Evolutionary conservation across 2,797 vertebrate genomes (phyloP), one percentile per base, ranked within the genome.

Genomic region (Scolopax bukidnonensis): DNA sequence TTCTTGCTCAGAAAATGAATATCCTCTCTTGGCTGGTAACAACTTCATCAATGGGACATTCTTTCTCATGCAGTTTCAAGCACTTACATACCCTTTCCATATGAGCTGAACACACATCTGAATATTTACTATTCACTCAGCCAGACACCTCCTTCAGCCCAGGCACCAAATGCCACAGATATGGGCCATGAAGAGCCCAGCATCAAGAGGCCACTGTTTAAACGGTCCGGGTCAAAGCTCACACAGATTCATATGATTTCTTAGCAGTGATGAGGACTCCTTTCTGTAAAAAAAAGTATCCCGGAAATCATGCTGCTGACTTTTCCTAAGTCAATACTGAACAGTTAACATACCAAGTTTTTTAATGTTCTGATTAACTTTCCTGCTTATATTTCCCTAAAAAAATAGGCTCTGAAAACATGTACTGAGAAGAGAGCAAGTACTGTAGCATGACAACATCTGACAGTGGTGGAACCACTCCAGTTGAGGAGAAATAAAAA

Each of bases 171-270:
- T 9, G 14, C 24, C 21, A 41, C 45, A 76, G 24, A 7, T 3
- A 0, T 0, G 6, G 30, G 30, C 25, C 28, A 53, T 1, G 1
- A 76, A 40, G 16, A 69, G 27, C n/a, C 18, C 45, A 60, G n/a
- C 23, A 54, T 3, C 1, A 48, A 64, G 19, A 63, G n/a, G 8
- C 17, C 23, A 45, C 28, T 33, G 32, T 10, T 75, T 19, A 17
- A 68, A 32, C 1, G 53, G 38, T 8, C 47, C 43, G 41, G 17
- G 15, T 2, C 57, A 12, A 11, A 30, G 15, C 11, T 41, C 45
- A n/a, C 3, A 3, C 13, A 45, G 38, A 57, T 47, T 67, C 10
- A 24, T 17, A 13, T 0, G 0, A 36, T 61, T 54, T 47, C 48
- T 53, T 76, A 30, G 48, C 50, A 48, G 32, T 33, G 33, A 59